Conservation (phyloP, 2,797 vertebrate genomes). For the Sebastes wilsoni region DNA sequence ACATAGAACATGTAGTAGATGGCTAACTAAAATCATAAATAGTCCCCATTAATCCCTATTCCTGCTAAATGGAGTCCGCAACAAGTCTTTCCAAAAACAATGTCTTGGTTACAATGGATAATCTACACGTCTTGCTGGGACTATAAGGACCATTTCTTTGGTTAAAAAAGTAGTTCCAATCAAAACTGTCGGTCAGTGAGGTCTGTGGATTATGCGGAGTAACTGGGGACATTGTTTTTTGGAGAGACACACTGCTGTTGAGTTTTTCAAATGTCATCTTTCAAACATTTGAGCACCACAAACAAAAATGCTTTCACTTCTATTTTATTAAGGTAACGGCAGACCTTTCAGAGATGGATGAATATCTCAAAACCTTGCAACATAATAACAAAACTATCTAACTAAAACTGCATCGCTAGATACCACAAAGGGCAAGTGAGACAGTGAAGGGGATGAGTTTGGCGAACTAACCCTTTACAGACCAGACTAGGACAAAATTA, state of each 20-base stretch:
- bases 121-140: neutral
- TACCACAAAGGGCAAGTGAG: neutral
- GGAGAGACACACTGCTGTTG: neutral
- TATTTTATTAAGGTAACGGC: neutral
- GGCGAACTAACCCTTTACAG: neutral
- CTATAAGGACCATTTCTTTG: neutral
- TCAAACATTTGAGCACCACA: neutral
- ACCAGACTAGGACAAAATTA: conserved; percentile 14
- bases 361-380: conserved; percentile 1
- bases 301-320: neutral
- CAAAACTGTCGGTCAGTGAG: neutral
- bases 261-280: neutral
- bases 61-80: no score
- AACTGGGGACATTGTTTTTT: neutral
- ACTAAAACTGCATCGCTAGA: neutral
- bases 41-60: neutral
- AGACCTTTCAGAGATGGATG: neutral
- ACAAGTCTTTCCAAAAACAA: neutral
- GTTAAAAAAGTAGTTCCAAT: neutral
- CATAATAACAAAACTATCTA: neutral
- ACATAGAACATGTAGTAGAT: no score
- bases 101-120: neutral
- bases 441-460: neutral
- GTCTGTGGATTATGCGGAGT: neutral
- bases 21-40: neutral